These are phyloP conservation scores for Phaenicophaeus curvirostris DNA, from an alignment of 2,797 vertebrate species.

Conservation along the genomic window DNA sequence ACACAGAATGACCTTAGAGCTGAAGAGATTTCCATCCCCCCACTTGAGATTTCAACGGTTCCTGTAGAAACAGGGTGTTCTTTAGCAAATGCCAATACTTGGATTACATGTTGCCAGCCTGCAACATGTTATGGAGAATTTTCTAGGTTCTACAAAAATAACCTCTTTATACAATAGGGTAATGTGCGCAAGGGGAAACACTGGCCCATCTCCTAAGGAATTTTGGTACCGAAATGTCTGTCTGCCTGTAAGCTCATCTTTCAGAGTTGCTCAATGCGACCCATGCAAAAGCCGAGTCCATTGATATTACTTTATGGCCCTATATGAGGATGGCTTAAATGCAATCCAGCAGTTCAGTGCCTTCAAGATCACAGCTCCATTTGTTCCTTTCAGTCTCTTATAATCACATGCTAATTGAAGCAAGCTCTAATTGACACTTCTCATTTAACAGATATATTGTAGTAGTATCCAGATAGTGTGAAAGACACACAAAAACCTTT, in stretches of 20 bases:
- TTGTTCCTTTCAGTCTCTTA: background rate
- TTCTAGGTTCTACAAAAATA: background rate
- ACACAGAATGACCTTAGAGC: background rate
- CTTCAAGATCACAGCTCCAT: background rate
- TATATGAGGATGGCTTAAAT: background rate
- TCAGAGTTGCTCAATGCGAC: accelerated
- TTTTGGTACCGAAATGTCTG: background rate
- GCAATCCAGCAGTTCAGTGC: background rate
- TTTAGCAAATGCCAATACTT: background rate
- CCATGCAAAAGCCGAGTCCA: background rate
- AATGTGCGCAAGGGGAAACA: background rate
- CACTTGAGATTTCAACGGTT: background rate
- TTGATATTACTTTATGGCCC: background rate
- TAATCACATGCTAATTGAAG: background rate
- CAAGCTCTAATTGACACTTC: background rate
- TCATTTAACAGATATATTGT: background rate
- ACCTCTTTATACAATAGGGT: background rate
- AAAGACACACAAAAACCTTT: background rate
- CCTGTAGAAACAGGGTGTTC: background rate
- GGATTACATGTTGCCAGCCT: background rate
- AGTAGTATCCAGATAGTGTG: background rate
- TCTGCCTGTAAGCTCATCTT: background rate
- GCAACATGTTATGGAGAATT: background rate
- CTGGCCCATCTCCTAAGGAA: background rate
- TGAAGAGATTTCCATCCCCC: background rate